Base-by-base conservation (phyloP, 2,888 invertebrate species). In the Osedax fenrisi region DNA sequence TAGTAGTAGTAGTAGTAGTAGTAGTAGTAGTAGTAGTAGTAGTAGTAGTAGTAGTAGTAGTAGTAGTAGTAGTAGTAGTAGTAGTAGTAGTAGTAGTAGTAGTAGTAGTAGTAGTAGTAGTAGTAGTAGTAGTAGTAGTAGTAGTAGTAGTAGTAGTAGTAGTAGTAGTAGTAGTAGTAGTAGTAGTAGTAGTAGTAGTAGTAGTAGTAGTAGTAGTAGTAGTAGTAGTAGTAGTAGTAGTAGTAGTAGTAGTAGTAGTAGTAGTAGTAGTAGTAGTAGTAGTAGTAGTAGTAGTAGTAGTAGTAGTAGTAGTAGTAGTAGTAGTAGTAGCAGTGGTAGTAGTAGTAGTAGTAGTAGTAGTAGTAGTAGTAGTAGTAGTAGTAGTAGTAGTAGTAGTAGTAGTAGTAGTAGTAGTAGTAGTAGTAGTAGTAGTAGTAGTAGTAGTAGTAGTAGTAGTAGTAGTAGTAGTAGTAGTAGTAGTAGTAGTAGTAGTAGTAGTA, bases 221-320 rank as follows among this genome's bases (percentile, higher is more conserved):
- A 3, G 61, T 22, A 61, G 61, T 61, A 3, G 61, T 22, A 61
- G 61, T 61, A 3, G 61, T 3, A 61, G 61, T 61, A 3, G 61
- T 61, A 61, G 61, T 61, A 61, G 2, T 61, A 61, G 61, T 61
- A 61, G 61, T 61, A 2, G 61, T 61, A 61, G 61, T 61, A 61
- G 61, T 61, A 61, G 61, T 61, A 61, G 61, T 61, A 61, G 61
- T 61, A 61, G 61, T 61, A 61, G 61, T 61, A 2, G 61, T 61
- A 61, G 61, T 61, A 61, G 61, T 61, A 61, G 61, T 61, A 61
- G 61, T 61, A 21, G 61, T 61, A 61, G 61, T 61, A 61, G 61
- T 61, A 61, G 61, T 61, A 61, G 61, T 61, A 61, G 61, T 61
- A 61, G 61, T 61, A 61, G 61, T 61, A 61, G 61, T 61, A 61